Conservation (phyloP, 2,888 invertebrate species). For the Netelia inedita region DNA sequence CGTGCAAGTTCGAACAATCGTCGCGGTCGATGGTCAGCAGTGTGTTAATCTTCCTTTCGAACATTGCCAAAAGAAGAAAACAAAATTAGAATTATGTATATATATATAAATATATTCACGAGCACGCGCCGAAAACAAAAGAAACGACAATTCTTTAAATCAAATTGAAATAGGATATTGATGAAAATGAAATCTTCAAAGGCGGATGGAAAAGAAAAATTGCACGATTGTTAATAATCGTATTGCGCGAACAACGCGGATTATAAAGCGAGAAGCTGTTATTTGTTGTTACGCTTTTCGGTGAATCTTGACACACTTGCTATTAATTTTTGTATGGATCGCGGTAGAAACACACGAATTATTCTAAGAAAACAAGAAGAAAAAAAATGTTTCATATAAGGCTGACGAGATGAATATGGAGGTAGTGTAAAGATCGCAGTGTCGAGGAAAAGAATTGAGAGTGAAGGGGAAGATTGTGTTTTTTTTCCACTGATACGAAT, state of each 20-base stretch:
- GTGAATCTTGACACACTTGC: conserved; percentile 32
- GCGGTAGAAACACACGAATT: conserved; percentile 43
- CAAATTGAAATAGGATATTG: too few relatives aligned
- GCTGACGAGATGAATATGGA: conserved; percentile 18
- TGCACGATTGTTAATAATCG: not conserved
- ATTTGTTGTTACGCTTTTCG: conserved; percentile 25
- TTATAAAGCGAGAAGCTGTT: not conserved
- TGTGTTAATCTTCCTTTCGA: conserved; percentile 12
- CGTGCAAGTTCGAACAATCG: conserved; percentile 15
- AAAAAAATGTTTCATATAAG: conserved; percentile 44
- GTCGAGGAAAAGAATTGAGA: not conserved
- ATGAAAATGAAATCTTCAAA: too few relatives aligned
- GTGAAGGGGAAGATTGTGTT: conserved; percentile 18
- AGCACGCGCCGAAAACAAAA: too few relatives aligned
- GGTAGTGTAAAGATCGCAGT: not conserved
- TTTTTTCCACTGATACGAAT: conserved; percentile 41
- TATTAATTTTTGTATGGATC: conserved; percentile 18
- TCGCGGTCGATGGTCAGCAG: conserved; percentile 8
- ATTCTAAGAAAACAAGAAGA: conserved; percentile 1
- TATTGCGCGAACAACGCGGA: not conserved
- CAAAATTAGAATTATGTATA: not conserved
- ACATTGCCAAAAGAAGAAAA: conserved; percentile 33
- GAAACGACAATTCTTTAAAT: too few relatives aligned
- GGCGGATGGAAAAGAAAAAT: too few relatives aligned
- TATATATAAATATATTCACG: too few relatives aligned